phyloP scores from a whole-genome alignment of 2,113 vertebrate species.

The Gymnarchus niloticus region DNA sequence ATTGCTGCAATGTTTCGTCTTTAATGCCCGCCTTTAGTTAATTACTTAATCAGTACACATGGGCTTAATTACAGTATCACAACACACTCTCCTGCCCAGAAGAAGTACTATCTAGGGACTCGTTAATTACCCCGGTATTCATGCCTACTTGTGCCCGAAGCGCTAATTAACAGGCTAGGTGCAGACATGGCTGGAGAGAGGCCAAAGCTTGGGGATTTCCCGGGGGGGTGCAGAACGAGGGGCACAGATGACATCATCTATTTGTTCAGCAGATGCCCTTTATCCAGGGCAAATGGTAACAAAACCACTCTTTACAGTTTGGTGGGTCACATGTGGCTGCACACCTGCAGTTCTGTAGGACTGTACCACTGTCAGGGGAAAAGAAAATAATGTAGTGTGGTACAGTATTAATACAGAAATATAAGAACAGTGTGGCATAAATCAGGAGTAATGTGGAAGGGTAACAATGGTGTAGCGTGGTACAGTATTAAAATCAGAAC shows the following conservation, averaged over 20 bases:
- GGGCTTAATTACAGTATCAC: slow-evolving; percentile 65
- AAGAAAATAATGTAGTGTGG: background rate
- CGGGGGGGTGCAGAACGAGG: background rate
- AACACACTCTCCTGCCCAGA: slow-evolving; percentile 42
- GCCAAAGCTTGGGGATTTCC: slow-evolving; percentile 1
- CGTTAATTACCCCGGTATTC: slow-evolving; percentile 55
- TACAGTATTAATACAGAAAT: background rate
- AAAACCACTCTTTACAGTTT: background rate
- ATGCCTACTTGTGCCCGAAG: slow-evolving; percentile 47
- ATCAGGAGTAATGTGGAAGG: background rate
- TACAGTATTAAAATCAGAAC: background rate
- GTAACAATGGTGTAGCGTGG: background rate
- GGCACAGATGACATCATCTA: slow-evolving; percentile 8
- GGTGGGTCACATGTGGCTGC: background rate
- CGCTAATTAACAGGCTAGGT: slow-evolving; percentile 55
- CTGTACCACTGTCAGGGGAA: background rate
- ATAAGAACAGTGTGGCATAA: background rate
- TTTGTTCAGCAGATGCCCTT: background rate
- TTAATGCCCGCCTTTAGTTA: slow-evolving; percentile 56
- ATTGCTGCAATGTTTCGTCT: slow-evolving; percentile 53
- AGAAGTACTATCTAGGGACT: slow-evolving; percentile 55
- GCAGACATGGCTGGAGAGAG: slow-evolving; percentile 21
- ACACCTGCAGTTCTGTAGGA: background rate
- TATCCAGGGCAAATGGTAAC: background rate
- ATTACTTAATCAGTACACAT: slow-evolving; percentile 66